Evolutionary conservation across 1,140 invertebrate species (phyloP), one percentile per base, ranked within the genome.

Genomic region (Drosophila bocki): DNA sequence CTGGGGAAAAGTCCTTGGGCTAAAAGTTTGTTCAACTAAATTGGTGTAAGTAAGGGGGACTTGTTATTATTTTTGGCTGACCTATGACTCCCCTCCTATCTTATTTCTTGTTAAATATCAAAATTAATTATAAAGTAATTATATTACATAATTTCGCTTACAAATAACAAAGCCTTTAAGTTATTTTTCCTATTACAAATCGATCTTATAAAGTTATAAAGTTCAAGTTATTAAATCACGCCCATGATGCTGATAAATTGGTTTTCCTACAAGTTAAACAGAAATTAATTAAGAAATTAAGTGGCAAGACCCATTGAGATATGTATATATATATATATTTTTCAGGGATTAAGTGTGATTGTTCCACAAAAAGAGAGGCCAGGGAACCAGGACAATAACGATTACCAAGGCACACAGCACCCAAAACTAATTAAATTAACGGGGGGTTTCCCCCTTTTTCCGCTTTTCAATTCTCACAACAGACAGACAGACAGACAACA

Each of bases 351-450:
- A 50, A 42, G n/a, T 22, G 15, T 13, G 29, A 53, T 60, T 60
- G 29, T 59, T 50, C 12, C 4, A 13, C n/a, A 3, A n/a, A 32
- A 45, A 19, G 9, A n/a, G 29, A 44, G 13, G 33, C 3, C 22
- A 12, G 12, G 37, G 2, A 17, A 19, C 7, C 19, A 48, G 64
- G 64, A 68, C 64, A 68, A 68, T 47, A 19, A 19, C 26, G 53
- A 26, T 56, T 39, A 47, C 59, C 76, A 67, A 56, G 17, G n/a
- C 8, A 17, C 29, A 65, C 47, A 50, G 47, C 47, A 37, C 33
- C 51, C n/a, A 67, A 87, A 88, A 90, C 85, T 90, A 88, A 88
- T 90, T 90, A 81, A 84, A 78, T 84, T 78, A 88, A 70, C 67
- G 59, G 50, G 44, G 29, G 51, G 0, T 5, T 65, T 61, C 12